Conservation (phyloP, 2,113 vertebrate genomes). For the Pithys albifrons region DNA sequence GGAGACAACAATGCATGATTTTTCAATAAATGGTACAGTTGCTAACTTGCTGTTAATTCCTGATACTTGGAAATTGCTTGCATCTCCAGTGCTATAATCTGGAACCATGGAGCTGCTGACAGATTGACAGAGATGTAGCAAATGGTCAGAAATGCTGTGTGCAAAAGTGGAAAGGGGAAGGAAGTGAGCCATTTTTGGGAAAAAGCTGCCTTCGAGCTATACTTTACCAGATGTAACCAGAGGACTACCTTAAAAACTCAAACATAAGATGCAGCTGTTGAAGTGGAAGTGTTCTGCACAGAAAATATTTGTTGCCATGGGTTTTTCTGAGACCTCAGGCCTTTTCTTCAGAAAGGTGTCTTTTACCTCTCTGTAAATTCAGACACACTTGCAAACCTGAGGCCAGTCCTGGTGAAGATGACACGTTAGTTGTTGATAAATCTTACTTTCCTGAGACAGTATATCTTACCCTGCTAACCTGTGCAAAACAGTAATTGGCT, state of each 20-base stretch:
- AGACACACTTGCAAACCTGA: neutral
- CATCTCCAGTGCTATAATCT: neutral
- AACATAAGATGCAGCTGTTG: neutral
- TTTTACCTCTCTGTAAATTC: neutral
- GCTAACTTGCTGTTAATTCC: neutral
- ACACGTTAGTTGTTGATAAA: neutral
- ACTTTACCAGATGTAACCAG: neutral
- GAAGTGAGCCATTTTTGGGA: neutral
- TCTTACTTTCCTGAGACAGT: neutral
- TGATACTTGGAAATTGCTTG: neutral
- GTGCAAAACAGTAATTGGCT: neutral
- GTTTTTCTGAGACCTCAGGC: neutral
- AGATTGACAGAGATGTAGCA: neutral
- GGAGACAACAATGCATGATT: neutral
- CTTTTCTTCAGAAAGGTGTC: neutral
- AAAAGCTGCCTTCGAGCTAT: neutral
- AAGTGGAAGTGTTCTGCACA: neutral
- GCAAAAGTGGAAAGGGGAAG: neutral
- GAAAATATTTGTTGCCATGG: neutral
- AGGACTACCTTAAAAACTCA: neutral
- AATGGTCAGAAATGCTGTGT: neutral
- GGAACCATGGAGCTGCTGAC: neutral
- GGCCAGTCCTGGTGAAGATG: neutral
- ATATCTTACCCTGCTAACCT: neutral
- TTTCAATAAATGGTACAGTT: neutral